Evolutionary conservation across 2,113 vertebrate species (phyloP).

Genomic region (Nothobranchius furzeri): DNA sequence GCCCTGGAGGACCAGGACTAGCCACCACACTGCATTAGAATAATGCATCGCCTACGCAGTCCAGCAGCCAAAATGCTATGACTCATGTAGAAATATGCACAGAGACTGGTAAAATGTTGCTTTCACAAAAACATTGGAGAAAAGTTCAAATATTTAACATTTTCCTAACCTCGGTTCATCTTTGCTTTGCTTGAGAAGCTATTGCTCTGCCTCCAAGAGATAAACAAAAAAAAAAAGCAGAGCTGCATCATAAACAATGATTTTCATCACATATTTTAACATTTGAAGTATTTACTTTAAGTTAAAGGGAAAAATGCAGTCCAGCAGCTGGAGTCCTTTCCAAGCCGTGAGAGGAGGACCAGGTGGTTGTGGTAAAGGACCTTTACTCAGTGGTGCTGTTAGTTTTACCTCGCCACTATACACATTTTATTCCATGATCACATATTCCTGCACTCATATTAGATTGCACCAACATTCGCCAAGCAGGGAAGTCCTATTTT

Average conservation of each 20-base stretch:
- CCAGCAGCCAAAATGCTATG: no score
- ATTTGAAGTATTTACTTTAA: not conserved
- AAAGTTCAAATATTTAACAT: no score
- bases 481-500: constrained; percentile 58
- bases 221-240: not conserved
- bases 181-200: not conserved
- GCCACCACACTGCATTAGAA: no score
- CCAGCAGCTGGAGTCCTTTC: constrained; percentile 18
- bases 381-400: constrained; percentile 54
- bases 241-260: not conserved
- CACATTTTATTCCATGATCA: constrained; percentile 60
- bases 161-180: no score
- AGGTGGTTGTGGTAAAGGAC: constrained; percentile 67
- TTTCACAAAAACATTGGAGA: no score
- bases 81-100: no score
- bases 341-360: constrained; percentile 39
- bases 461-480: constrained; percentile 58
- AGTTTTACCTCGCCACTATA: constrained; percentile 64
- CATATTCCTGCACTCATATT: constrained; percentile 57
- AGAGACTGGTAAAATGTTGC: no score
- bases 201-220: not conserved
- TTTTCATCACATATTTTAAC: not conserved
- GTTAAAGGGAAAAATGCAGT: not conserved
- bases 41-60: no score
- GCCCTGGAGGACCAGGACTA: no score